Conservation (phyloP, 2,888 invertebrate species). For the Carterocephalus palaemon region DNA sequence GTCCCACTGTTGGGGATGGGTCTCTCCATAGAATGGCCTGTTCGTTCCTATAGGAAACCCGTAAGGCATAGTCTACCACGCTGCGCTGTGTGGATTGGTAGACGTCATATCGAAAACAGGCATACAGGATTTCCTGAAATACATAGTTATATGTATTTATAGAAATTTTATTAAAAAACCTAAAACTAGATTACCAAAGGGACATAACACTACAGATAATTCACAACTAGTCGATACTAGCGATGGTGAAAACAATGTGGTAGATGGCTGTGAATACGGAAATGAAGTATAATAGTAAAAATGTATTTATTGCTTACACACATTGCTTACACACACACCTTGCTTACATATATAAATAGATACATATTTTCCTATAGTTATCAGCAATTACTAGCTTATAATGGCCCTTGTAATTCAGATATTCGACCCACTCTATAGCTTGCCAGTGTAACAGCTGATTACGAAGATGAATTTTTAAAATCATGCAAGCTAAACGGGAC, state of each 20-base stretch:
- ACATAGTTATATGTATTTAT: background rate
- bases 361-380: background rate
- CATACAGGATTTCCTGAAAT: background rate
- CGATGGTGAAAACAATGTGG: too few species aligned
- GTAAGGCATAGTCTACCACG: background rate
- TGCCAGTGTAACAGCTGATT: background rate
- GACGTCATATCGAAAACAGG: background rate
- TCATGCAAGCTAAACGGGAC: background rate
- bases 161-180: background rate
- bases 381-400: background rate
- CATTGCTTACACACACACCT: too few species aligned
- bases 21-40: background rate
- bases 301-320: too few species aligned
- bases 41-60: background rate
- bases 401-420: background rate
- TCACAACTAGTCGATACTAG: too few species aligned
- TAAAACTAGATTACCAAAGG: too few species aligned
- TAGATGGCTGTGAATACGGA: too few species aligned
- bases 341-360: too few species aligned
- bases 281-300: too few species aligned
- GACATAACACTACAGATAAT: too few species aligned
- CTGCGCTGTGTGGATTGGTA: background rate
- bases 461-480: background rate
- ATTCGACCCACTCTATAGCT: background rate
- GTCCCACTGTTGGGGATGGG: too few species aligned